These are phyloP conservation scores for Otis tarda DNA, from an alignment of 2,113 vertebrate genomes.

Conservation along the genomic window DNA sequence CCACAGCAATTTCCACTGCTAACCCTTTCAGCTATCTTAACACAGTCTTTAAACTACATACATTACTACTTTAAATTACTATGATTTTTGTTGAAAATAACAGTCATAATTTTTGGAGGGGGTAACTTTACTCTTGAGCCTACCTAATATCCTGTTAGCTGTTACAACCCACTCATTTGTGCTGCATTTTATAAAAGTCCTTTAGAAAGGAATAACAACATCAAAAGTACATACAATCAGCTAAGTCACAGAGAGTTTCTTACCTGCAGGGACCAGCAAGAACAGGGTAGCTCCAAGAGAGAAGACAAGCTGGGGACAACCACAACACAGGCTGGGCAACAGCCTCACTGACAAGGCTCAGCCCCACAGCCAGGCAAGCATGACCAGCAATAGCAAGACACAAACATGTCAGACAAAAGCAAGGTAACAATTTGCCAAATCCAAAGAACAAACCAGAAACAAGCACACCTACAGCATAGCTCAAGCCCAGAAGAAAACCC, in stretches of 20 bases:
- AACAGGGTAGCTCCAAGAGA: fast-evolving
- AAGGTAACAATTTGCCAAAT: neutral
- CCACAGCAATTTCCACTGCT: neutral
- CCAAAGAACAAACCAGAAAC: neutral
- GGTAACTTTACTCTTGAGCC: neutral
- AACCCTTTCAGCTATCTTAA: neutral
- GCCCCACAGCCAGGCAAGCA: neutral
- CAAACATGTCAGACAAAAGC: fast-evolving
- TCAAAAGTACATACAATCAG: neutral
- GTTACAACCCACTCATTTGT: neutral
- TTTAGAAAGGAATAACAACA: neutral
- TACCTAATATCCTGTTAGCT: neutral
- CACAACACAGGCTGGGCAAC: neutral
- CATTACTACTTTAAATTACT: neutral
- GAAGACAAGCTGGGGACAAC: neutral
- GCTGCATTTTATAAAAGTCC: neutral
- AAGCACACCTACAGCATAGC: fast-evolving
- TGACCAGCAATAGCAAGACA: neutral
- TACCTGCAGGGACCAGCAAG: neutral
- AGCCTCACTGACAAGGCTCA: neutral
- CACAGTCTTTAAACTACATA: neutral
- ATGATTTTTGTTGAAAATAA: neutral
- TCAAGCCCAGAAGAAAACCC: fast-evolving
- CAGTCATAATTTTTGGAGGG: neutral
- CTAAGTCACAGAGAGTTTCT: neutral